phyloP scores from a whole-genome alignment of 2,888 invertebrate genomes.

The Orchesella flavescens region DNA sequence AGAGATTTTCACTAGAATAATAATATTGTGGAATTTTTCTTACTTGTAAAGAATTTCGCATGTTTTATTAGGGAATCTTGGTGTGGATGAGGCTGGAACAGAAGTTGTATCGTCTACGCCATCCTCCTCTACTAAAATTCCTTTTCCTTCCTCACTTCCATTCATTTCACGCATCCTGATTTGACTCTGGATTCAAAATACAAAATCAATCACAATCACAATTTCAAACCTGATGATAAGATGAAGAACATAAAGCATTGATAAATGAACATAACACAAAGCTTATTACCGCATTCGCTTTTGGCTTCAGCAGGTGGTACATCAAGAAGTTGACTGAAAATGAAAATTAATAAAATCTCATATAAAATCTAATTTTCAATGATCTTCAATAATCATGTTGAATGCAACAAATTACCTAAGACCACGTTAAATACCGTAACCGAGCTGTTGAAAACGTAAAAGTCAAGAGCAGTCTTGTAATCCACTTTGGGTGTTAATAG shows the following conservation, averaged over 20 bases:
- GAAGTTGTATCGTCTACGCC: conserved; percentile 22
- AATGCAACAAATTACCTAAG: conserved; percentile 59
- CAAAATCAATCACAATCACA: too few species aligned
- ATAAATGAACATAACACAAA: background rate
- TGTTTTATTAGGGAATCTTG: conserved; percentile 50
- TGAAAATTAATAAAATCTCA: conserved; percentile 3
- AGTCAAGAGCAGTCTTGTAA: conserved; percentile 69
- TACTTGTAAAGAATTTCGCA: conserved; percentile 49
- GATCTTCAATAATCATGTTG: background rate
- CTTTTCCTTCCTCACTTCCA: conserved; percentile 57
- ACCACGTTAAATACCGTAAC: conserved; percentile 67
- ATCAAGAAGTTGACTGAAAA: conserved; percentile 64
- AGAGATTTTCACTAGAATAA: too few species aligned
- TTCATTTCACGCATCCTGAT: conserved; percentile 61
- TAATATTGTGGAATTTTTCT: background rate
- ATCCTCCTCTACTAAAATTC: conserved; percentile 49
- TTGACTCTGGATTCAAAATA: conserved; percentile 39
- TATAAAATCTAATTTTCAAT: conserved; percentile 2
- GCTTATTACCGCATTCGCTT: background rate
- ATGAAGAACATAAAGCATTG: background rate
- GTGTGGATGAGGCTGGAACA: conserved; percentile 1
- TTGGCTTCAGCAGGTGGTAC: conserved; percentile 57
- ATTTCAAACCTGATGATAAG: too few species aligned
- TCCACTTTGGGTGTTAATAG: conserved; percentile 63
- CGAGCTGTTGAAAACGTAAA: conserved; percentile 67